Evolutionary conservation across 37 sponge, comb jelly and placozoan species (phyloP).

Genomic region (Corticium candelabrum): DNA sequence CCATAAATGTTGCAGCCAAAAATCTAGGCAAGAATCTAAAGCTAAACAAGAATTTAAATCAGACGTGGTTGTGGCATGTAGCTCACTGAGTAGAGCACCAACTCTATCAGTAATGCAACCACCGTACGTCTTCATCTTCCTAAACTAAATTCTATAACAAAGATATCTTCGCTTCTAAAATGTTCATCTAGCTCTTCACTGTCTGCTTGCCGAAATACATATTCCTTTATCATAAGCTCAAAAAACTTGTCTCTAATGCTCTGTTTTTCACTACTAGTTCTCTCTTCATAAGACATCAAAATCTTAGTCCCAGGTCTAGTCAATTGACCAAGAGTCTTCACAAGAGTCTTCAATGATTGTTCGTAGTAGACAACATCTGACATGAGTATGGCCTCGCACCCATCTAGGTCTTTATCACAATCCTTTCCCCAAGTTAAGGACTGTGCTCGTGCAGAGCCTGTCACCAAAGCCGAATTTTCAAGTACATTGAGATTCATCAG

Average conservation of each 20-base stretch:
- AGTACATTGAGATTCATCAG: conserved; percentile 51
- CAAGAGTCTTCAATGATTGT: conserved; percentile 36
- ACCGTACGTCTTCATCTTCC: background rate
- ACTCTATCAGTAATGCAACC: too few species aligned
- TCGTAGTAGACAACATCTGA: conserved; percentile 74
- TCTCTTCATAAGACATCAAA: conserved; percentile 68
- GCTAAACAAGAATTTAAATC: too few species aligned
- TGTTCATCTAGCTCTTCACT: conserved; percentile 21
- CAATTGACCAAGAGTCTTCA: conserved; percentile 41
- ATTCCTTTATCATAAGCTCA: conserved; percentile 31
- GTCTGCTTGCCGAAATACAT: conserved; percentile 13
- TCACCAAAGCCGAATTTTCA: conserved; percentile 23
- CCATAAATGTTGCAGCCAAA: too few species aligned
- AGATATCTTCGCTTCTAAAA: conserved; percentile 55
- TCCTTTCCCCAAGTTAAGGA: conserved; percentile 15
- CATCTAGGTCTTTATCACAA: too few species aligned
- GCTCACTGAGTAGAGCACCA: too few species aligned
- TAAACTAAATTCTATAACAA: conserved; percentile 21
- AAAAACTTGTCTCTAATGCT: conserved; percentile 47
- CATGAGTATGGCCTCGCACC: conserved; percentile 64
- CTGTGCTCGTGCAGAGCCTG: conserved; percentile 25
- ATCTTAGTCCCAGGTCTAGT: conserved; percentile 24
- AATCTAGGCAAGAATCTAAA: too few species aligned
- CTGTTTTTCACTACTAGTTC: conserved; percentile 63
- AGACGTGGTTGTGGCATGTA: too few species aligned